Evolutionary conservation across 2,888 invertebrate genomes (phyloP), one percentile per base, ranked within the genome.

Genomic region (Megamerina dolium): DNA sequence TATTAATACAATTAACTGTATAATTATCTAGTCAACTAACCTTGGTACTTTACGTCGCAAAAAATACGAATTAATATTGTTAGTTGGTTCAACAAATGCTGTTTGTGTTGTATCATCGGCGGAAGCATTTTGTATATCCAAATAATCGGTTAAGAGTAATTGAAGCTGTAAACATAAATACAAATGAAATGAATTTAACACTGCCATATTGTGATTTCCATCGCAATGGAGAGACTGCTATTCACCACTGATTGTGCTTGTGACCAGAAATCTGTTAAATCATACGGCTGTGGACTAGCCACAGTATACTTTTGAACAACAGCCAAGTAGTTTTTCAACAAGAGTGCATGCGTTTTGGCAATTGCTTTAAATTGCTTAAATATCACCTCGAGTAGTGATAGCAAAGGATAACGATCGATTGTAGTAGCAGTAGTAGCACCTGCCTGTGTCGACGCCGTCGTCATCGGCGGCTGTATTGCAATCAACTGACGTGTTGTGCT

Each of bases 161-260:
- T 92, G 89, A 34, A 92, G 67, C 88, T 91, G 64, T n/a, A 73
- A 48, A 18, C n/a, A 17, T 68, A 40, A 23, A 23, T 23, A 23
- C 10, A 8, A 23, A 23, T 23, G 10, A 23, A 23, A 23, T 8
- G 23, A 23, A 23, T n/a, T n/a, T n/a, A n/a, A n/a, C n/a, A n/a
- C n/a, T n/a, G n/a, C n/a, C n/a, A n/a, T n/a, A n/a, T n/a, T n/a
- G n/a, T n/a, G n/a, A n/a, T n/a, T n/a, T n/a, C n/a, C n/a, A n/a
- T n/a, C n/a, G n/a, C n/a, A n/a, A n/a, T n/a, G n/a, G n/a, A n/a
- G n/a, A n/a, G n/a, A n/a, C n/a, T n/a, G n/a, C n/a, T n/a, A 75
- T 81, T 74, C 73, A 91, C 89, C 59, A 90, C 89, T 64, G 84
- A 82, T 68, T 94, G 93, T 27, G 91, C 87, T 58, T 89, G 86